Conservation (phyloP, 2,113 vertebrate genomes). For the Albula glossodonta region DNA sequence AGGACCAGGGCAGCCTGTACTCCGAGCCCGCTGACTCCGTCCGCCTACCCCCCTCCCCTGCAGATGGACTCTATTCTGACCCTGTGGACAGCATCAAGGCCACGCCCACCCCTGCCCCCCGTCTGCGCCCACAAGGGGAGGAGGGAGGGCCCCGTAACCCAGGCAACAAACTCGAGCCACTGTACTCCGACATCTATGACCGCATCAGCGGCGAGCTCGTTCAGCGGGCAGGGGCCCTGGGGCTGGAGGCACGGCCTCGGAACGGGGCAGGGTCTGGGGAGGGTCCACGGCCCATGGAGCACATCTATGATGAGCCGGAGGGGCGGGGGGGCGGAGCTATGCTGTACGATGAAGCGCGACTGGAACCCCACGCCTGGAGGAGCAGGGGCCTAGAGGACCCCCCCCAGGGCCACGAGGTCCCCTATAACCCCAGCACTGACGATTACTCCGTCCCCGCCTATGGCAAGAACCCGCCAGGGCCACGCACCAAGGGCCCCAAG, state of each 20-base stretch:
- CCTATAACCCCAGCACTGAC: conserved; percentile 68
- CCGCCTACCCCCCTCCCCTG: conserved; percentile 54
- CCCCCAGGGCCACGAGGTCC: conserved; percentile 63
- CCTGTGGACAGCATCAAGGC: conserved; percentile 81
- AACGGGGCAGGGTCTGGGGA: not conserved
- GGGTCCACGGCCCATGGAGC: conserved; percentile 58
- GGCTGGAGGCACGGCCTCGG: conserved; percentile 49
- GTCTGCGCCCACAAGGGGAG: conserved; percentile 46
- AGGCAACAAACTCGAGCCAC: conserved; percentile 31
- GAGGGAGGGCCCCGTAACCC: conserved; percentile 23
- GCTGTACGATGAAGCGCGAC: conserved; percentile 78
- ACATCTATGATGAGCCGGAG: conserved; percentile 94
- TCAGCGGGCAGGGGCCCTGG: conserved; percentile 47
- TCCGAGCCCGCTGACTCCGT: conserved; percentile 88
- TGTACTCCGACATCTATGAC: conserved; percentile 74
- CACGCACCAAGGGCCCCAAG: conserved; percentile 65
- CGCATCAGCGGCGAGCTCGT: conserved; percentile 64
- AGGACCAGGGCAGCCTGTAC: conserved; percentile 72
- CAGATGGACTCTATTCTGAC: conserved; percentile 84
- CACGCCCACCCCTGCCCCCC: conserved; percentile 40
- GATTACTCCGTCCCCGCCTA: conserved; percentile 66
- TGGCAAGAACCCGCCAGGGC: conserved; percentile 23
- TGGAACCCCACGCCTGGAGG: conserved; percentile 69
- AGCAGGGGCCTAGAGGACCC: conserved; percentile 61
- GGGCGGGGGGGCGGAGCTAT: conserved; percentile 60